These are phyloP conservation scores for Hormaphis cornu DNA, from an alignment of 1,140 invertebrate genomes.

Conservation along the genomic window DNA sequence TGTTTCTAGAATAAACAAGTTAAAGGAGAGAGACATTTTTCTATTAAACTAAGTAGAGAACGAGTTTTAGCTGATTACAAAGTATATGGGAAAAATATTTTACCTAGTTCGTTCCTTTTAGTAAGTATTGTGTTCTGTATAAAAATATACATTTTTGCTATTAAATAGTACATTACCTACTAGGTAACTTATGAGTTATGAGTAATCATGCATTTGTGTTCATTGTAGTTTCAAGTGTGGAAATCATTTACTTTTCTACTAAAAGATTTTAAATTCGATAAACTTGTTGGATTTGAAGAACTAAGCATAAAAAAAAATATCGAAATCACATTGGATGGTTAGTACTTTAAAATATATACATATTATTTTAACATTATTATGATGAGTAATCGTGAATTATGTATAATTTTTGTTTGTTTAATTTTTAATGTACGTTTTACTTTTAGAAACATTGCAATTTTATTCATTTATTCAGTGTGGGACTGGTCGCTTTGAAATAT, in stretches of 20 bases:
- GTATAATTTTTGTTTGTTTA: not conserved
- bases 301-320: too few relatives aligned
- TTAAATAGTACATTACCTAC: too few relatives aligned
- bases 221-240: too few relatives aligned
- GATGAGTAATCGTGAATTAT: not conserved
- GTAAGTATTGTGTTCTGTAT: not conserved
- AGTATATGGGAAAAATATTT: not conserved
- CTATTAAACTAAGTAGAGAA: not conserved
- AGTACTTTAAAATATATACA: too few relatives aligned
- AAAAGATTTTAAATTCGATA: too few relatives aligned
- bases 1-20: not conserved
- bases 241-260: too few relatives aligned
- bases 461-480: conserved; percentile 3
- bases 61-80: conserved; percentile 5
- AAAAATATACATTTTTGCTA: not conserved
- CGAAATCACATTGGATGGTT: too few relatives aligned
- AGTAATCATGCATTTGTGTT: too few relatives aligned
- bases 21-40: not conserved
- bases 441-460: conserved; percentile 1
- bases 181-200: too few relatives aligned
- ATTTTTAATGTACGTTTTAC: not conserved
- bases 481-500: conserved; percentile 6
- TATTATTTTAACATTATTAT: not conserved
- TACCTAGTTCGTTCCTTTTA: not conserved
- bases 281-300: too few relatives aligned